A percentile compares a stretch with the other conserved stretches of the same genome.
Evolutionary conservation across 1,140 invertebrate genomes (phyloP).

Genomic region (Hydropsyche tenuis): DNA sequence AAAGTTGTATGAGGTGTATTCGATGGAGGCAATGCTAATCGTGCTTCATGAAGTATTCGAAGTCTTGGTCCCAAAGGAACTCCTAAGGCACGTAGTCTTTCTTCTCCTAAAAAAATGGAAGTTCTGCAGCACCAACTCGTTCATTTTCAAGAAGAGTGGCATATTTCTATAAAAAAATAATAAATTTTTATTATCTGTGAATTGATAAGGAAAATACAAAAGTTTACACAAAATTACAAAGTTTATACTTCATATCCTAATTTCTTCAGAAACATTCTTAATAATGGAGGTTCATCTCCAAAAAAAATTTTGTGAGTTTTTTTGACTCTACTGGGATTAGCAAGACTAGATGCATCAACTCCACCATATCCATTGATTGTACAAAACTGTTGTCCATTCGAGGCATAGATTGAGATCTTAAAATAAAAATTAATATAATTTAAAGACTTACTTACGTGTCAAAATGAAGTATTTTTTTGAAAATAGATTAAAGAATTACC

Average conservation of each 20-base stretch:
- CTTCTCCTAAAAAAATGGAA: slow-evolving; percentile 91
- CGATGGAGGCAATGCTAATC: slow-evolving; percentile 64
- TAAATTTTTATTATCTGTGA: neutral
- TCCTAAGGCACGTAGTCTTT: slow-evolving; percentile 86
- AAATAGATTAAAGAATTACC: slow-evolving; percentile 31
- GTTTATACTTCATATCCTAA: slow-evolving; percentile 85
- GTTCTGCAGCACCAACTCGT: slow-evolving; percentile 88
- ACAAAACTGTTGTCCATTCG: slow-evolving; percentile 49
- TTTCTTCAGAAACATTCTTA: slow-evolving; percentile 89
- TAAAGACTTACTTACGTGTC: neutral
- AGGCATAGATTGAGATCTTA: slow-evolving; percentile 49
- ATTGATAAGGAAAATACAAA: neutral
- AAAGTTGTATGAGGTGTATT: slow-evolving; percentile 54
- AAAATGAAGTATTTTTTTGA: neutral
- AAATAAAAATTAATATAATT: slow-evolving; percentile 24
- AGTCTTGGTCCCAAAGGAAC: slow-evolving; percentile 87
- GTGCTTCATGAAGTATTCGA: slow-evolving; percentile 88
- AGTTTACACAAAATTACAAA: neutral
- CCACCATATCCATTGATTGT: slow-evolving; percentile 57
- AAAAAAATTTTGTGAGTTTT: slow-evolving; percentile 92
- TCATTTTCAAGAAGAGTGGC: slow-evolving; percentile 84
- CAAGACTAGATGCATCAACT: slow-evolving; percentile 69
- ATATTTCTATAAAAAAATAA: slow-evolving; percentile 79
- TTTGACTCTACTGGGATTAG: slow-evolving; percentile 84
- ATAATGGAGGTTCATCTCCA: slow-evolving; percentile 88